Percentiles rank a stretch among this genome's conserved stretches.
Evolutionary conservation across 2,797 vertebrate genomes (phyloP).

Genomic region (Pseudochirops cupreus): DNA sequence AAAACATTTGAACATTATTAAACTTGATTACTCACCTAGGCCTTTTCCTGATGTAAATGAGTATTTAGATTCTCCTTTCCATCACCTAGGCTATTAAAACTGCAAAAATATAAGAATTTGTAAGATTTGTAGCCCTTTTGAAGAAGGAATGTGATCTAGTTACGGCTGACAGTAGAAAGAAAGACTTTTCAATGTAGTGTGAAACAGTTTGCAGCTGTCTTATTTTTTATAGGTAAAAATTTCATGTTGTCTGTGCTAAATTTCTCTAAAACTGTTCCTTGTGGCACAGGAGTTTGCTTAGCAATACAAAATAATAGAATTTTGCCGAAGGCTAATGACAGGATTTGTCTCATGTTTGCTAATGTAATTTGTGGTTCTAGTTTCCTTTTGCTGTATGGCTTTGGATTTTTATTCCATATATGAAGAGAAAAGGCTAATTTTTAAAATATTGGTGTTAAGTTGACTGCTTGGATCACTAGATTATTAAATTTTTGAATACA

Average conservation of each 20-base stretch:
- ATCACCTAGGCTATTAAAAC: not conserved
- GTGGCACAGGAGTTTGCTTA: constrained; percentile 85
- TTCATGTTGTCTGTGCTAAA: constrained; percentile 90
- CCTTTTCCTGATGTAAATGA: not conserved
- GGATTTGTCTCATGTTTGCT: not conserved
- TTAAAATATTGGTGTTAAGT: not conserved
- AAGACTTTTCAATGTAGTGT: constrained; percentile 94
- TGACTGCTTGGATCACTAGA: not conserved
- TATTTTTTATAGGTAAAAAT: constrained; percentile 90
- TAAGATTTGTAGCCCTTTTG: constrained; percentile 93
- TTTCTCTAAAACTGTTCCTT: constrained; percentile 91
- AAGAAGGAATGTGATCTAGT: constrained; percentile 97
- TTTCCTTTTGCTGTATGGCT: not conserved
- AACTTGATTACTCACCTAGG: not conserved
- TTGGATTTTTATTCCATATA: not conserved
- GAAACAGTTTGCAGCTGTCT: constrained; percentile 96
- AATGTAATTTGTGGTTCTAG: not conserved
- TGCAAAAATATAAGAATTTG: constrained; percentile 74
- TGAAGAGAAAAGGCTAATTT: not conserved
- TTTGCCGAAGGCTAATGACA: not conserved
- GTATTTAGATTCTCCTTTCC: not conserved
- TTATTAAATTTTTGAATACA: not conserved
- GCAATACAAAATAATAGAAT: not conserved
- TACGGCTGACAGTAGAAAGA: constrained; percentile 89
- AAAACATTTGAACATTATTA: not conserved